Base-by-base conservation (phyloP, 2,888 invertebrate genomes). In the Apodemia mormo region DNA sequence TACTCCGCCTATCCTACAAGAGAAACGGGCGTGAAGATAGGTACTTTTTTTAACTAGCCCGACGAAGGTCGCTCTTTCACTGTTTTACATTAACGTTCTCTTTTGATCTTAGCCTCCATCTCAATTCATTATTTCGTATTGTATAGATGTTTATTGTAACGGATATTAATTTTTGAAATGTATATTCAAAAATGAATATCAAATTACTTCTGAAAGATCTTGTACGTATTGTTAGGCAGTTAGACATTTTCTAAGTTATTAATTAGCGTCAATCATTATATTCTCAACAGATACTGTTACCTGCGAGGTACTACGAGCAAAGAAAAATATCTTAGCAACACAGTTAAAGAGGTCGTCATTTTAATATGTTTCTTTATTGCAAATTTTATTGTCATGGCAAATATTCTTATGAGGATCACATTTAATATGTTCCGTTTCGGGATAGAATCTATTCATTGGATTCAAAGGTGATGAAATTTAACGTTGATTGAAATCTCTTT, bases 291-390 rank as follows among this genome's bases (percentile, higher is more conserved):
- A 64, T 68, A 68, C 22, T 68, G 68, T 49, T 49, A 56, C 61
- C 43, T 68, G n/a, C 61, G 61, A 43, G 33, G 45, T n/a, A 45
- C 58, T 9, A 64, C 49, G 45, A 14, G 40, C 61, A 56, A 58
- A 45, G 68, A 61, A 43, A 58, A 45, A 43, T 61, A 68, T 45
- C 30, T 64, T 29, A 61, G 58, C 8, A 40, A 49, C 30, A 68
- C 68, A 14, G 5, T 68, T 43, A 68, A 68, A 58, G 43, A 61
- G 9, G 30, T 68, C 12, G n/a, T 68, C 12, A 45, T 68, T 33
- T 68, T 68, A 40, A 33, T 68, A 30, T 68, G 68, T 43, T 68
- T 68, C 33, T 49, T 68, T 68, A 8, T 68, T 61, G 68, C 68
- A 64, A 68, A 68, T 49, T 68, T 68, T 45, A 68, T 68, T 68